These are phyloP conservation scores for Carposina sasakii DNA, from an alignment of 1,140 invertebrate species.

Conservation along the genomic window DNA sequence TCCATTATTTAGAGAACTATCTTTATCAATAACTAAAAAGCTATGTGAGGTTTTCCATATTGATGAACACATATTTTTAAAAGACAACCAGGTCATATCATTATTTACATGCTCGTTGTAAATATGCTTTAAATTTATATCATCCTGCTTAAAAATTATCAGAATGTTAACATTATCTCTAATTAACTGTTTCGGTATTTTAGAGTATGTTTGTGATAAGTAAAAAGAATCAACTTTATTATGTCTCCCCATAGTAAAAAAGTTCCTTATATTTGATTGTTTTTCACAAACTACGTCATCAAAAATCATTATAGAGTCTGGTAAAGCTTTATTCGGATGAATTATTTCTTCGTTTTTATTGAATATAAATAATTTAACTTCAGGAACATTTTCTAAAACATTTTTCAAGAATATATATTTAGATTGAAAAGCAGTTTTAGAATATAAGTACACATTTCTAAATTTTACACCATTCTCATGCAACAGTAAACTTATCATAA, in stretches of 20 bases:
- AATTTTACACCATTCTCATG: conserved; percentile 44
- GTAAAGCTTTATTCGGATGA: conserved; percentile 4
- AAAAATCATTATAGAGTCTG: conserved; percentile 1
- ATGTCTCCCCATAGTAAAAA: conserved; percentile 54
- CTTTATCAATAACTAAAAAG: too few relatives aligned
- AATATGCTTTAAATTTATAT: conserved; percentile 53
- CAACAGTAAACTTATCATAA: conserved; percentile 37
- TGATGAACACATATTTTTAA: conserved; percentile 34
- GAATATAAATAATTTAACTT: conserved; percentile 16
- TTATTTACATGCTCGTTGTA: conserved; percentile 53
- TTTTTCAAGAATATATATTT: conserved; percentile 34
- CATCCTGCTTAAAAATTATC: conserved; percentile 60
- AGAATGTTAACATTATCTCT: conserved; percentile 57
- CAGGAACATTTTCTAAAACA: conserved; percentile 25
- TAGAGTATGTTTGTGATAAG: conserved; percentile 50
- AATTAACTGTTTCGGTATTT: conserved; percentile 57
- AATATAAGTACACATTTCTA: conserved; percentile 42
- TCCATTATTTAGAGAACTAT: too few relatives aligned
- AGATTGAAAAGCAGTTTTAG: conserved; percentile 35
- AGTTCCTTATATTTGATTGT: conserved; percentile 27
- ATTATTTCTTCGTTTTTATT: conserved; percentile 21
- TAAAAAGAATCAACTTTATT: conserved; percentile 44
- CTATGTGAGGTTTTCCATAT: conserved; percentile 39
- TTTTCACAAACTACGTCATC: conserved; percentile 20
- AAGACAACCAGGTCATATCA: conserved; percentile 45